These are phyloP conservation scores for Tapirus indicus DNA, from an alignment of 2,797 vertebrate species.

Conservation along the genomic window DNA sequence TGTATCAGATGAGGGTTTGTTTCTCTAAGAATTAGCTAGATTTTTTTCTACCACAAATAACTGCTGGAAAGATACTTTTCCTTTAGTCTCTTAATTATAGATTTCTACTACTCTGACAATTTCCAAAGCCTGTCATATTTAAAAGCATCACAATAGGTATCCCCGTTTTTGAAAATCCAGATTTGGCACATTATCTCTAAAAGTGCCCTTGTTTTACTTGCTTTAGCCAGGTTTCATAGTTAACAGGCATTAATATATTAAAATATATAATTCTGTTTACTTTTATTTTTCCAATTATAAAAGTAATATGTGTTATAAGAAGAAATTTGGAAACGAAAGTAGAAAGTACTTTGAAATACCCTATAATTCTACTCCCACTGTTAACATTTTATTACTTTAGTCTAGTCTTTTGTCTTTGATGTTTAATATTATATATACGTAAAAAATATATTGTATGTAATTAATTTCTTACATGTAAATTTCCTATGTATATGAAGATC, in stretches of 20 bases:
- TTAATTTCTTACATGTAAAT: background rate
- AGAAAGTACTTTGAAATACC: background rate
- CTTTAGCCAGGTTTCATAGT: background rate
- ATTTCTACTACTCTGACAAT: background rate
- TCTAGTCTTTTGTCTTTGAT: background rate
- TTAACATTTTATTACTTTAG: background rate
- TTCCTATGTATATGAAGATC: background rate
- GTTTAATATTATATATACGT: background rate
- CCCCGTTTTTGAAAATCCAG: background rate
- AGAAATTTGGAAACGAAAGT: background rate
- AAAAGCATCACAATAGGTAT: background rate
- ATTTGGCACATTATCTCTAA: background rate
- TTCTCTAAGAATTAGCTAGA: background rate
- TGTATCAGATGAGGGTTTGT: background rate
- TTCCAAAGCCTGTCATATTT: constrained; percentile 9
- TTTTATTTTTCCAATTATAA: background rate
- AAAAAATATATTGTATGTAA: background rate
- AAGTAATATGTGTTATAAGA: background rate
- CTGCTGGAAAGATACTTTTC: background rate
- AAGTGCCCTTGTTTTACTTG: background rate
- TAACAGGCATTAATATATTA: background rate
- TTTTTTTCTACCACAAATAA: background rate
- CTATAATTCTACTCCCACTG: background rate
- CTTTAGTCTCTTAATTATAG: background rate
- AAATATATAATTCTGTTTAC: background rate